Percentiles rank a stretch among this genome's conserved stretches.
Evolutionary conservation across 1,140 invertebrate species (phyloP).

Genomic region (Campoletis sonorensis): DNA sequence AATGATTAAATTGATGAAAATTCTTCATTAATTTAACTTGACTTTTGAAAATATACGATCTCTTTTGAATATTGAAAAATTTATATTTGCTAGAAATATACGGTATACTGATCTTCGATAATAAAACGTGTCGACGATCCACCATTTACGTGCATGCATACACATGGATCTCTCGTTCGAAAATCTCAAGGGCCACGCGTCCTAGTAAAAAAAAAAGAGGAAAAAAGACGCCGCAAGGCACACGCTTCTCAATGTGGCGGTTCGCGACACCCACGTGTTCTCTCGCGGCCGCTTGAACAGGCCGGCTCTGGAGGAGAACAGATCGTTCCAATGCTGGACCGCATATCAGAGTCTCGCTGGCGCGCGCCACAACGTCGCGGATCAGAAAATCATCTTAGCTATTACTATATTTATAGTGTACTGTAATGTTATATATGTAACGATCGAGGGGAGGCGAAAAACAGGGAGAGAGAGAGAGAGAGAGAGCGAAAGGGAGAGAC

Average conservation of each 20-base stretch:
- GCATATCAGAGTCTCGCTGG: neutral
- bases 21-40: neutral
- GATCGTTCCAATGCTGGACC: neutral
- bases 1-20: too few relatives aligned
- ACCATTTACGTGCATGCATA: neutral
- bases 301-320: neutral
- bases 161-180: neutral
- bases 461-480: neutral
- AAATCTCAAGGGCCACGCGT: constrained; percentile 33
- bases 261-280: constrained; percentile 34
- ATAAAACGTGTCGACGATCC: neutral
- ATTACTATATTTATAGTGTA: too few relatives aligned
- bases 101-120: neutral
- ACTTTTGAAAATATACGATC: neutral
- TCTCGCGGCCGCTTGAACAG: neutral
- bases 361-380: constrained; percentile 23
- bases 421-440: too few relatives aligned
- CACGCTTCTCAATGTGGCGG: constrained; percentile 8
- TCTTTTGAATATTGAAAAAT: neutral
- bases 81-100: neutral
- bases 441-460: too few relatives aligned
- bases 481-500: neutral
- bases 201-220: neutral
- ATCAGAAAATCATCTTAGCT: neutral
- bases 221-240: neutral